Conservation (phyloP, 2,797 vertebrate genomes). For the Gorsachius magnificus region DNA sequence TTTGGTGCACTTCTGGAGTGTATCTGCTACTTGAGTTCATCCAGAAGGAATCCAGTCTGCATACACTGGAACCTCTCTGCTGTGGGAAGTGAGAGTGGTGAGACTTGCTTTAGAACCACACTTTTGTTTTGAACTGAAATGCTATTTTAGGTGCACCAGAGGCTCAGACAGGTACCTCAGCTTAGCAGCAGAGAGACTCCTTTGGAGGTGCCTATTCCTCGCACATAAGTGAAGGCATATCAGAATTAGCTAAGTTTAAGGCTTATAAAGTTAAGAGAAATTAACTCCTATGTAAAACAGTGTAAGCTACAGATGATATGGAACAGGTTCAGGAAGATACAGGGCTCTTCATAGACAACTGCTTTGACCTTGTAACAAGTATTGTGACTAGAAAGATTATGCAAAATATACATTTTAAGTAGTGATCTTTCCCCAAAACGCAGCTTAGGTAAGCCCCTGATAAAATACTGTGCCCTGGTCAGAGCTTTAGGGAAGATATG, state of each 20-base stretch:
- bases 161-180: not conserved
- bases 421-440: not conserved
- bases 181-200: not conserved
- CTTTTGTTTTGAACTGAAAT: not conserved
- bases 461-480: not conserved
- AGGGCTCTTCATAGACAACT: not conserved
- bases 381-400: not conserved
- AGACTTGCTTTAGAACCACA: not conserved
- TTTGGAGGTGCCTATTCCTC: not conserved
- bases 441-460: not conserved
- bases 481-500: not conserved
- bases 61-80: not conserved
- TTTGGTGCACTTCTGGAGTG: not conserved
- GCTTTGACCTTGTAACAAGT: not conserved
- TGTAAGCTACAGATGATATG: not conserved
- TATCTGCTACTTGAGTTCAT: not conserved
- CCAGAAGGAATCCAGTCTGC: not conserved
- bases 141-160: not conserved
- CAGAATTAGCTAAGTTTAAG: not conserved
- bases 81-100: not conserved
- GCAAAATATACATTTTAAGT: not conserved
- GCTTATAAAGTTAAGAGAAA: not conserved
- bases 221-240: rapidly evolving
- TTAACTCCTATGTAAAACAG: not conserved
- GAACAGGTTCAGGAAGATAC: not conserved